Evolutionary conservation across 2,113 vertebrate species (phyloP), one percentile per base, ranked within the genome.

Genomic region (Macaca mulatta): DNA sequence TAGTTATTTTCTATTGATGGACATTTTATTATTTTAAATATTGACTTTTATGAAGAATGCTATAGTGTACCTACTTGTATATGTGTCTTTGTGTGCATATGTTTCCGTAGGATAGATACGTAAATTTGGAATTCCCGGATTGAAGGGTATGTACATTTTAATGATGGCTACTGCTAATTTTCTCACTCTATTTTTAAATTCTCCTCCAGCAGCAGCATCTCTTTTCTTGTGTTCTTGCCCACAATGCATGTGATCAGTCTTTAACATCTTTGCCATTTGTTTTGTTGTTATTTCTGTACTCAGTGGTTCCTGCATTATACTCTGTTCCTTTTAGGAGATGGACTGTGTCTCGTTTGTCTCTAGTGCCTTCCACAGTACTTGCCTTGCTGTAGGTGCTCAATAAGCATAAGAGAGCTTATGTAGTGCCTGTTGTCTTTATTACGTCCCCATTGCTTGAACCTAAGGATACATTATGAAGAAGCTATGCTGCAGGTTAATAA

Each of bases 1-100:
- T 86, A 80, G 50, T 93, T 82, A 30, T 72, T 90, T 86, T 94
- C 8, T 89, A 12, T 83, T 78, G 35, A 40, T 84, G 22, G 45
- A 32, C 30, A 40, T 94, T 95, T 90, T 43, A 4, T 74, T 78
- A 67, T 89, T 95, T 93, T 50, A 88, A 94, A 79, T 83, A 79
- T 17, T 81, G 64, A 9, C 13, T 96, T 98, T 88, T 89, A 38
- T 86, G 81, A 82, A 16, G 25, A 86, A 1, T 90, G 52, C 64
- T 90, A 6, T 25, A 61, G 23, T 45, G 25, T 72, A 18, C 23
- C 27, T 89, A 11, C 23, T 17, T 86, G 13, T 85, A 59, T 61
- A 12, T 18, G 6, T 79, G 45, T 79, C 77, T 96, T 90, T 38
- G 10, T 55, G 9, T 18, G 14, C 20, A 1, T 55, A 4, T 75